Conservation (phyloP, 1,140 invertebrate genomes). For the Atta cephalotes region DNA sequence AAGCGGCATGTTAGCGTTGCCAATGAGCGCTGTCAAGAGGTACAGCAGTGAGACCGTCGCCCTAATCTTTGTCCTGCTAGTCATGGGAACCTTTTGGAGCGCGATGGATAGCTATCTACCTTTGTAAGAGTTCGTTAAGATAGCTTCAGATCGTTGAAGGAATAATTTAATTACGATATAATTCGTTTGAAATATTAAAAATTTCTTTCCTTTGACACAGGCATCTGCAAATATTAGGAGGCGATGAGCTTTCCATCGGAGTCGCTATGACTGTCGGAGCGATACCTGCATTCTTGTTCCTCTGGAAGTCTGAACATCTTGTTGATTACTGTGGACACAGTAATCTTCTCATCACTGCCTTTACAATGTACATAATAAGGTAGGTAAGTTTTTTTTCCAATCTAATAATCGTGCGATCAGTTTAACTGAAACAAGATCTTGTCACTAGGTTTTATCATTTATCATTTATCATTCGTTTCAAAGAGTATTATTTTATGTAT, state of each 20-base stretch:
- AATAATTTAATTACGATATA: constrained; percentile 17
- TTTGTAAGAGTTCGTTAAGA: constrained; percentile 85
- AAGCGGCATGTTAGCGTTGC: constrained; percentile 90
- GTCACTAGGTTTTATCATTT: background rate
- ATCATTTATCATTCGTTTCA: background rate
- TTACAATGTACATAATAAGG: constrained; percentile 92
- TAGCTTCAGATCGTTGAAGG: background rate
- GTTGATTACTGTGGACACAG: constrained; percentile 95
- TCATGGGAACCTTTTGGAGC: constrained; percentile 92
- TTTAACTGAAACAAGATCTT: background rate
- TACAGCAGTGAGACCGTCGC: constrained; percentile 91
- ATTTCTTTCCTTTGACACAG: constrained; percentile 78
- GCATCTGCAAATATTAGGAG: constrained; percentile 88
- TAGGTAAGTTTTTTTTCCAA: constrained; percentile 82
- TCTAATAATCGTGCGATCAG: background rate
- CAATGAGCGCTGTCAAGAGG: constrained; percentile 91
- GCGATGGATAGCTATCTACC: constrained; percentile 92
- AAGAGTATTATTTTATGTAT: background rate
- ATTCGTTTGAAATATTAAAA: background rate
- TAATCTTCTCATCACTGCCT: constrained; percentile 93
- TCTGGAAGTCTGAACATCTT: constrained; percentile 92
- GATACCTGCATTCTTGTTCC: constrained; percentile 90
- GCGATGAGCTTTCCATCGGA: constrained; percentile 88
- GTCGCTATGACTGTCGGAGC: constrained; percentile 89
- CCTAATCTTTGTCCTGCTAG: constrained; percentile 89